Evolutionary conservation across 2,797 vertebrate genomes (phyloP), one percentile per base, ranked within the genome.

Genomic region (Enteromius afrohamiltoni): DNA sequence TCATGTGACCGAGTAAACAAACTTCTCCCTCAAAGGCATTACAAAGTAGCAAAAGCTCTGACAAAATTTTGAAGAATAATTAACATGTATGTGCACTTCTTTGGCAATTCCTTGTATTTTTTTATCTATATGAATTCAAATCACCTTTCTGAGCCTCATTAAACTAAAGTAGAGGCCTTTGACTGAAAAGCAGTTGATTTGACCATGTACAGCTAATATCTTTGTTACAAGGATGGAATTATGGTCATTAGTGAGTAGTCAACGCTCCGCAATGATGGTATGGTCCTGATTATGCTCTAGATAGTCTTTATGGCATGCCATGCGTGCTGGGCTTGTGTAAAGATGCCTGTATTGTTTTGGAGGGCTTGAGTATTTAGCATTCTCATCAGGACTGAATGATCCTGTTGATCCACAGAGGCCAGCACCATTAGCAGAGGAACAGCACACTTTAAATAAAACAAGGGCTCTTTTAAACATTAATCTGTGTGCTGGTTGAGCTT

Each of bases 381-480:
- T 95, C 92, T 91, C 91, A 92, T 79, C 91, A 83, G 89, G 89
- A 91, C 91, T 91, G 67, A 87, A 76, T 76, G 76, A 87, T 69
- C 6, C 9, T 76, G 79, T 83, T 85, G 84, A 77, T 84, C 79
- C 86, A 82, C 51, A 49, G 77, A 90, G 88, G 85, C 83, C 88
- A 87, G 47, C 51, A 51, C 87, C 55, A 74, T 91, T 88, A 83
- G 85, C 79, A 26, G 71, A 77, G 49, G 85, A 85, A 71, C 69
- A 21, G 29, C 8, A 60, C 60, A 53, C 9, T 77, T 70, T 70
- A 60, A 62, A 69, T 77, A 19, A 60, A 37, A 83, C 34, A 69
- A 34, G 51, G 37, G 13, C 34, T 77, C 13, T 45, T 77, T 77
- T 34, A 83, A 83, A 77, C 51, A 19, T 77, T 83, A 58, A 68